Percentiles rank a stretch among this genome's conserved stretches.
phyloP scores from a whole-genome alignment of 2,797 vertebrate genomes.

The Dermochelys coriacea region DNA sequence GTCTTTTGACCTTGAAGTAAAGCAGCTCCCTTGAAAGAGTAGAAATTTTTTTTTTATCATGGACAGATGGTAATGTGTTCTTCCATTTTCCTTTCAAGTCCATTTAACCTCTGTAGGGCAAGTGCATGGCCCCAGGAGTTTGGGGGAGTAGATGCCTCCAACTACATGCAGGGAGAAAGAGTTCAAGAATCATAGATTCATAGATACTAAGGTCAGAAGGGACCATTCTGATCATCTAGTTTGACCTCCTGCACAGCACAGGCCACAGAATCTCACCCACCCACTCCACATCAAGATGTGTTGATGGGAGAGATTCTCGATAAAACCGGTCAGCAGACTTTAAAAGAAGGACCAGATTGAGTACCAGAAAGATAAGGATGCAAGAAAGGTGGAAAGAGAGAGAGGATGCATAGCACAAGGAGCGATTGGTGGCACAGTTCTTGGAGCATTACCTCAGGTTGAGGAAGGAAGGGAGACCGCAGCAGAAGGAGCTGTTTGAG shows the following conservation, averaged over 20 bases:
- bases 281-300: too few species aligned
- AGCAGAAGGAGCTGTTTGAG: too few species aligned
- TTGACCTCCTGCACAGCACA: too few species aligned
- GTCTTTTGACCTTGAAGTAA: not conserved
- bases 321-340: not conserved
- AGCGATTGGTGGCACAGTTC: too few species aligned
- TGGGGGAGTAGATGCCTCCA: not conserved
- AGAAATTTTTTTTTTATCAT: not conserved
- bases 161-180: not conserved
- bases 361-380: not conserved
- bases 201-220: too few species aligned
- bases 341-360: not conserved
- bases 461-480: too few species aligned
- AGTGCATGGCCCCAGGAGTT: not conserved
- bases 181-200: too few species aligned
- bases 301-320: not conserved
- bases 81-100: not conserved
- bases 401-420: too few species aligned
- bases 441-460: too few species aligned
- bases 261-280: too few species aligned
- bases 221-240: too few species aligned
- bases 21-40: not conserved
- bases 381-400: not conserved
- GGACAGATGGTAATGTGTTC: not conserved
- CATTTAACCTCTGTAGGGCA: not conserved